Evolutionary conservation across 2,113 vertebrate genomes (phyloP), one percentile per base, ranked within the genome.

Genomic region (Caranx melampygus): DNA sequence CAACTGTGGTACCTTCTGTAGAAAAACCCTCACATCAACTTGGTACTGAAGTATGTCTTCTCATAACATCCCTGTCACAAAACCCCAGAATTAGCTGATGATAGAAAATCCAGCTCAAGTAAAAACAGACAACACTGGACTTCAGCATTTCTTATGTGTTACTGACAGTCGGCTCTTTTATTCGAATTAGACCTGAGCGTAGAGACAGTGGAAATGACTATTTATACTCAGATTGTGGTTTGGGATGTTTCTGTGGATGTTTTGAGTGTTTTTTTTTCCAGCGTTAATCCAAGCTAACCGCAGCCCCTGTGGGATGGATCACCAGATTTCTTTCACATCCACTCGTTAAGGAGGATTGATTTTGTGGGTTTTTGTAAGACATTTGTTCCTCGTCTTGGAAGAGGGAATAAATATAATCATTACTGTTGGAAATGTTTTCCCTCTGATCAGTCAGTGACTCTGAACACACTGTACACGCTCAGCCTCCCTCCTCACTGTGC

Each of bases 361-460:
- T 83, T 61, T 6, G 21, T 40, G 31, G 15, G 6, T 77, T 63
- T 67, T 21, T 58, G 15, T 33, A 5, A 44, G 45, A 58, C 59
- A 44, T 69, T 77, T 33, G 31, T 74, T 64, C 20, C 47, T 54
- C 1, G 0, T 40, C 49, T 44, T 47, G 15, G 54, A 61, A 51
- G 44, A 65, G 44, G 35, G 68, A 9, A 13, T 33, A 60, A 72
- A 72, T 55, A 44, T n/a, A 52, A 2, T 26, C 51, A 16, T 77
- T 31, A 35, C 70, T 42, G 57, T 26, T 34, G 60, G 34, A 52
- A 51, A 76, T 52, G 67, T 66, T 54, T 70, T 65, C 42, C 0
- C 44, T 44, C n/a, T n/a, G 77, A 60, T 59, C 33, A 15, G 14
- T 66, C 31, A 4, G n/a, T 40, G 42, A 33, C 65, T 13, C 3